Base-by-base conservation (phyloP, 2,888 invertebrate genomes). In the Drosophila subquinaria region DNA sequence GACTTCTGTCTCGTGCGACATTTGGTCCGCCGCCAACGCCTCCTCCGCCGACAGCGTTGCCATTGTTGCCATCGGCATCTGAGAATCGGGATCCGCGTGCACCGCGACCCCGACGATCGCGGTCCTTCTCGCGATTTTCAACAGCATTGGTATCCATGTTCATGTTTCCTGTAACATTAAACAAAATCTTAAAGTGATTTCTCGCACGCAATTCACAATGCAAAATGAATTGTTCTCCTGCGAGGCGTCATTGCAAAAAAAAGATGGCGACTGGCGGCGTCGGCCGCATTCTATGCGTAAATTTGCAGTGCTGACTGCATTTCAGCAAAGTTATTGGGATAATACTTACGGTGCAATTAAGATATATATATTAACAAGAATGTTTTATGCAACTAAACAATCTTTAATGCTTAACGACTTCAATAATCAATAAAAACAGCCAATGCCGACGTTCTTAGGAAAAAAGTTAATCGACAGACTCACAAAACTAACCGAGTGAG, bases 51-150 rank as follows among this genome's bases (percentile, higher is more conserved):
- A 65, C 38, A 63, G 69, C 72, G 57, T 78, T 88, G 4, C 91
- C 82, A 50, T 86, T 76, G 35, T 70, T 84, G 20, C 82, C 85
- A 40, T 92, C 92, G 4, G 91, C 92, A 76, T 93, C 93, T 0
- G 95, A 95, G 43, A 93, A 93, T 11, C 93, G 90, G 42, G 95
- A 95, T 2, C 95, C 95, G 56, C 95, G 94, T 74, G 95, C 95
- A 0, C 95, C 94, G 50, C 96, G 94, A 61, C 95, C 94, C 1
- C 95, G 94, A 6, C 95, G 94, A 82, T 95, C 95, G 47, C 95
- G 94, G 27, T 93, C 93, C 51, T 92, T 92, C 68, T 92, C 92
- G 1, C 92, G 91, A 64, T 76, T 90, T 30, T 87, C 86, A 9
- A 81, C 76, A 15, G 75, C 20, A 64, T 71, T 79, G 3, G 76